Conservation (phyloP, 2,888 invertebrate species). For the Chouioia cunea region DNA sequence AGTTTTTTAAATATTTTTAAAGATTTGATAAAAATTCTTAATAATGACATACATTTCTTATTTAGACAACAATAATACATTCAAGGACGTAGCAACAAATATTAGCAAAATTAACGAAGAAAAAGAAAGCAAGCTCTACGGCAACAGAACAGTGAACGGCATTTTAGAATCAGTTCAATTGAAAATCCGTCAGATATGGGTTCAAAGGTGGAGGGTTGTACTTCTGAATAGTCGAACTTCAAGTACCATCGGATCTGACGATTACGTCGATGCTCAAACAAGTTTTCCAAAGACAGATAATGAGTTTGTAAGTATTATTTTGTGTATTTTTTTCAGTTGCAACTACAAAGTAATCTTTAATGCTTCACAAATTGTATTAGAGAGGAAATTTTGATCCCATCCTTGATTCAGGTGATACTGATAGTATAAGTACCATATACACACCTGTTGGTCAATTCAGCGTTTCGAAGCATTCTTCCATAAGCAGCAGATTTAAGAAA, state of each 20-base stretch:
- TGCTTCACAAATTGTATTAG: too few relatives aligned
- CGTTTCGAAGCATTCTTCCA: background rate
- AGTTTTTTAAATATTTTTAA: too few relatives aligned
- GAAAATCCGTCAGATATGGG: constrained; percentile 7
- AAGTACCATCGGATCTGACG: background rate
- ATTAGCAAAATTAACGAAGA: background rate
- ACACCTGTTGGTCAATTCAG: too few relatives aligned
- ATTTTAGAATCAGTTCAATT: constrained; percentile 5
- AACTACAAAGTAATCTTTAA: too few relatives aligned
- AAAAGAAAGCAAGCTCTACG: background rate
- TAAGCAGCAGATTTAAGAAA: background rate
- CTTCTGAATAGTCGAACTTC: background rate
- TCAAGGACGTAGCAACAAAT: background rate
- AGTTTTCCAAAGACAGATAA: background rate
- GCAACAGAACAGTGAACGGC: constrained; percentile 6
- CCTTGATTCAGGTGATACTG: too few relatives aligned
- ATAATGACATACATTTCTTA: too few relatives aligned
- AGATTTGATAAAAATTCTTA: too few relatives aligned
- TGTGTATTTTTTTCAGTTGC: too few relatives aligned
- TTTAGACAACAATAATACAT: background rate
- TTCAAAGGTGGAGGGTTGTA: constrained; percentile 1
- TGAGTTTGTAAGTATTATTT: background rate
- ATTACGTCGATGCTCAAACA: too few relatives aligned
- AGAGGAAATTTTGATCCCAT: too few relatives aligned
- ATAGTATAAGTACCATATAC: too few relatives aligned